phyloP scores from a whole-genome alignment of 2,797 vertebrate species.

The Coregonus sp. region DNA sequence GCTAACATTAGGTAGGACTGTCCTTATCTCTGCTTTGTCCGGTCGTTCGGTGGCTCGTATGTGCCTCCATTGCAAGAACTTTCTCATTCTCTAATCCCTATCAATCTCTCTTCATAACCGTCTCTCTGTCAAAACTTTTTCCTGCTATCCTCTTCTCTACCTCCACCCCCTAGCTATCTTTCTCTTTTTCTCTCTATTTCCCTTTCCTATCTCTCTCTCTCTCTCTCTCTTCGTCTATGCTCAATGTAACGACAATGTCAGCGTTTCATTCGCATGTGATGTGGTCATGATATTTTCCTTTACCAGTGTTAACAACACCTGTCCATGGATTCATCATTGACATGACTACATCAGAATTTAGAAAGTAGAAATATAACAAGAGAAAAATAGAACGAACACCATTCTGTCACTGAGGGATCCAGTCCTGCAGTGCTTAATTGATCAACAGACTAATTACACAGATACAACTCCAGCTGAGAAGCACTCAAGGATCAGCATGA shows the following conservation, averaged over 20 bases:
- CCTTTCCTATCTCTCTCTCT: not conserved
- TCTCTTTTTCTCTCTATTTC: conserved; percentile 4
- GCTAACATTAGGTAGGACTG: conserved; percentile 94
- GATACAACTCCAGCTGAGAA: conserved; percentile 44
- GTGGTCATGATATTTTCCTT: conserved; percentile 56
- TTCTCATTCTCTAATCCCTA: conserved; percentile 54
- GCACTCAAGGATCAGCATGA: conserved; percentile 18
- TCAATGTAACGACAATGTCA: conserved; percentile 51
- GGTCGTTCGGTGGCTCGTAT: conserved; percentile 63
- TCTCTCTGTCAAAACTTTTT: conserved; percentile 6
- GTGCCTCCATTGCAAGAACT: conserved; percentile 70
- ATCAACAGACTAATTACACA: conserved; percentile 50
- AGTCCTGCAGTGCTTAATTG: conserved; percentile 45
- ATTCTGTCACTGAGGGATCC: conserved; percentile 18
- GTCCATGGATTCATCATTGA: conserved; percentile 48
- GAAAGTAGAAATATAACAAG: not conserved
- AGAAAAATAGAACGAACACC: not conserved
- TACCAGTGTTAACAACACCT: conserved; percentile 51
- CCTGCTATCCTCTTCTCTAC: conserved; percentile 15
- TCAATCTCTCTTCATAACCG: not conserved
- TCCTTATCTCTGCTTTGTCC: conserved; percentile 76
- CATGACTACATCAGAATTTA: conserved; percentile 19
- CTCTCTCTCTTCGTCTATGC: conserved; percentile 21
- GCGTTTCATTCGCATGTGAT: conserved; percentile 65
- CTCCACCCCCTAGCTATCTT: not conserved